Conservation (phyloP, 2,113 vertebrate genomes). For the Phaethornis superciliosus region DNA sequence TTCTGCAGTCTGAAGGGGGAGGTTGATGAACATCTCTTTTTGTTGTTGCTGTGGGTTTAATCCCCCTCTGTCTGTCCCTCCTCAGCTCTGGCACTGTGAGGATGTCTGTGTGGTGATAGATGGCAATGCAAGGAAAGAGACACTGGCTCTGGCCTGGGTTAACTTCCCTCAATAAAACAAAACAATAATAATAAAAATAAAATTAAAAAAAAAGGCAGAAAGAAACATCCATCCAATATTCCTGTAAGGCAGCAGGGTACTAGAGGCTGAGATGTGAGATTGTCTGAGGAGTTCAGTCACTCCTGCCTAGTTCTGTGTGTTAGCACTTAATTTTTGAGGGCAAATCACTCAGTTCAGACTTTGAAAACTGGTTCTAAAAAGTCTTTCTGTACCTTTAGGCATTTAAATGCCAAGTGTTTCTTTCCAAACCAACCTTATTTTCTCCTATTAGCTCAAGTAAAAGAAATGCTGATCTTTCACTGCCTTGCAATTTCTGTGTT, state of each 20-base stretch:
- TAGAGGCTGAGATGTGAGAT: background rate
- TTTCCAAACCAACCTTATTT: background rate
- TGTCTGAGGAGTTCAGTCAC: background rate
- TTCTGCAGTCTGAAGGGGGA: background rate
- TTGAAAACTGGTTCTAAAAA: background rate
- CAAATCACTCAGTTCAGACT: background rate
- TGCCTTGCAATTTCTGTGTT: background rate
- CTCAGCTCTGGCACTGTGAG: background rate
- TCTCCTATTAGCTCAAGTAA: background rate
- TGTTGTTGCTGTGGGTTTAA: background rate
- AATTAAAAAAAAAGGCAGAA: background rate
- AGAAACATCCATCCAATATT: background rate
- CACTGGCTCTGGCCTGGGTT: background rate
- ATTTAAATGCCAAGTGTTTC: background rate
- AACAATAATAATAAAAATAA: background rate
- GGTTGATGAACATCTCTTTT: background rate
- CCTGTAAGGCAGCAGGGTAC: background rate
- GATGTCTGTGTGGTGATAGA: background rate
- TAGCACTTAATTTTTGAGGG: background rate
- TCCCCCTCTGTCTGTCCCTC: background rate
- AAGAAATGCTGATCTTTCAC: conserved; percentile 11
- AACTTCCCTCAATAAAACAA: background rate
- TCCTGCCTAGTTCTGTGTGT: background rate
- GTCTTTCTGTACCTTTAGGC: background rate
- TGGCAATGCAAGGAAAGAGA: background rate